phyloP scores from a whole-genome alignment of 2,797 vertebrate genomes.

The Pempheris klunzingeri region DNA sequence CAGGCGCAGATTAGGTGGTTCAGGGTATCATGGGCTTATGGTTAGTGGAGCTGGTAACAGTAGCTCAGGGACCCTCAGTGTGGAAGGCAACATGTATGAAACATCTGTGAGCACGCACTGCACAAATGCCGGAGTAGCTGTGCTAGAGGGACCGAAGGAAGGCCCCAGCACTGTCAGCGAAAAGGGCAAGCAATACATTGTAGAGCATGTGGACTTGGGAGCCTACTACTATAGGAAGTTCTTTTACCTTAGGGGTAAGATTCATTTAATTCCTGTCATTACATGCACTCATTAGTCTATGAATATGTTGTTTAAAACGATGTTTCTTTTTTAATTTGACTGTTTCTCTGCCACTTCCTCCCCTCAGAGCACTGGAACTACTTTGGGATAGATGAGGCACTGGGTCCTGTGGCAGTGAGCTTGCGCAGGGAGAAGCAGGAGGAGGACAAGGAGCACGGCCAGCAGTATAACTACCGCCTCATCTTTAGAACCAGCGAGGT shows the following conservation, averaged over 20 bases:
- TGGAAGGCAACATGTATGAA: conserved; percentile 91
- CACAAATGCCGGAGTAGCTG: conserved; percentile 95
- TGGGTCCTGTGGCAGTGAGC: conserved; percentile 96
- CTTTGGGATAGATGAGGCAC: conserved; percentile 94
- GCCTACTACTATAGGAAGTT: conserved; percentile 96
- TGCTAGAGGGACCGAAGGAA: conserved; percentile 95
- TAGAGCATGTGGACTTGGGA: conserved; percentile 96
- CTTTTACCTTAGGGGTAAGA: conserved; percentile 95
- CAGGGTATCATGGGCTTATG: conserved; percentile 60
- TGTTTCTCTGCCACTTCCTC: conserved; percentile 24
- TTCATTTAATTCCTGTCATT: conserved; percentile 10
- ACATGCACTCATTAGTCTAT: background rate
- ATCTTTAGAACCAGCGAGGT: conserved; percentile 98
- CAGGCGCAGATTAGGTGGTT: conserved; percentile 86
- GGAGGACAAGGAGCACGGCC: conserved; percentile 95
- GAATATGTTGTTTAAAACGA: conserved; percentile 11
- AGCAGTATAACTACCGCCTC: conserved; percentile 94
- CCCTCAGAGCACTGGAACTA: conserved; percentile 97
- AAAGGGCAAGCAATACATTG: conserved; percentile 93
- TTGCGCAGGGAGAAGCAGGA: conserved; percentile 96
- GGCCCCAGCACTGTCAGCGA: conserved; percentile 89
- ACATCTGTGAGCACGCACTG: conserved; percentile 92
- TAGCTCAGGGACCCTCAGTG: conserved; percentile 86
- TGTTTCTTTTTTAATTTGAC: conserved; percentile 3
- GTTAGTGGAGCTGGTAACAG: conserved; percentile 76